Evolutionary conservation across 2,797 vertebrate genomes (phyloP).

Genomic region (Oreochromis grahami): DNA sequence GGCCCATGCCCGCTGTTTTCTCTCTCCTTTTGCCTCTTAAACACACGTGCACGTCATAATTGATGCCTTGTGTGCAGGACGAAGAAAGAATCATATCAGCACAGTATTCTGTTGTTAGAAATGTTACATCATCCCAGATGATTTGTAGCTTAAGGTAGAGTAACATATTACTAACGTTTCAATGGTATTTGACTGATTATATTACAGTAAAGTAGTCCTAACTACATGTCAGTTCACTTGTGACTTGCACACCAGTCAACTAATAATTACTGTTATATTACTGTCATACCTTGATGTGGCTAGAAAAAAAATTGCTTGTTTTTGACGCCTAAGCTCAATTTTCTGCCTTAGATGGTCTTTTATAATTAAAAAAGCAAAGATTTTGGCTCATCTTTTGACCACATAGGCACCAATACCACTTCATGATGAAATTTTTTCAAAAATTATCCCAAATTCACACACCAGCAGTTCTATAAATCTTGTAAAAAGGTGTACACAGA

Average conservation of each 20-base stretch:
- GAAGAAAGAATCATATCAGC: neutral
- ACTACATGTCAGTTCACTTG: neutral
- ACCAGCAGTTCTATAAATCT: neutral
- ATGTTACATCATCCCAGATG: neutral
- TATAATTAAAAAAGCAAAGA: neutral
- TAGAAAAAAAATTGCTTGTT: neutral
- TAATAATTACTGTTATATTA: neutral
- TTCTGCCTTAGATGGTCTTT: neutral
- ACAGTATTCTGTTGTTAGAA: neutral
- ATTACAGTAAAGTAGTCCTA: neutral
- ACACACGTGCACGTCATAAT: neutral
- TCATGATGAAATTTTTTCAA: neutral
- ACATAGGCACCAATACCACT: neutral
- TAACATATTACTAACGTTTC: neutral
- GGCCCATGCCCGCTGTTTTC: neutral
- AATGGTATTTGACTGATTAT: neutral
- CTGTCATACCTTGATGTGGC: neutral
- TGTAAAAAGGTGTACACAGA: neutral
- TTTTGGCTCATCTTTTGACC: neutral
- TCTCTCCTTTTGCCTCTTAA: neutral
- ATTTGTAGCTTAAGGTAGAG: neutral
- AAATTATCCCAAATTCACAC: neutral
- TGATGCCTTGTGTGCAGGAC: neutral
- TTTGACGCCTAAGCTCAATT: neutral
- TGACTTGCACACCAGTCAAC: neutral